Conservation (phyloP, 92 coral and sea anemone species). For the Muricea muricata region DNA sequence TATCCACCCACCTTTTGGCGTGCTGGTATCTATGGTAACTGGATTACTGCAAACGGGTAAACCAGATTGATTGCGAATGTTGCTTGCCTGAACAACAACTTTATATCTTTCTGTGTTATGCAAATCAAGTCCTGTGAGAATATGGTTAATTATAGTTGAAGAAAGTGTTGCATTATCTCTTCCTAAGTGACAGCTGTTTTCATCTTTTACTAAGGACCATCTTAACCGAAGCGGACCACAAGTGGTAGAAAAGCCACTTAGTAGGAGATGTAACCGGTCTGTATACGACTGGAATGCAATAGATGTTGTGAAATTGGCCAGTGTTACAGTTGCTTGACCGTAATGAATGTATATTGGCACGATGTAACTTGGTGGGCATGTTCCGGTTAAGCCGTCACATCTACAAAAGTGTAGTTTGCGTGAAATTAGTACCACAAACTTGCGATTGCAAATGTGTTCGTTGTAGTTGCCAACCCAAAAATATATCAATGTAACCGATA, state of each 20-base stretch:
- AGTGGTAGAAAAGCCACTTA: conserved; percentile 66
- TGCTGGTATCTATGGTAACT: conserved; percentile 83
- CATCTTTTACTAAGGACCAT: conserved; percentile 72
- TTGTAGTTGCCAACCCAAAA: too few species aligned
- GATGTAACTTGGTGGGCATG: conserved; percentile 79
- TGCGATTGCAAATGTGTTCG: too few species aligned
- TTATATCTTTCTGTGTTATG: conserved; percentile 72
- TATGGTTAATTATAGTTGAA: conserved; percentile 45
- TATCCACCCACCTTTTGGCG: conserved; percentile 90
- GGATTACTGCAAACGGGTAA: conserved; percentile 74
- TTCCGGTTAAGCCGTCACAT: conserved; percentile 86
- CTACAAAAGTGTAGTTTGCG: conserved; percentile 36
- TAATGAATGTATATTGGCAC: conserved; percentile 67
- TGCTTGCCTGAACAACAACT: conserved; percentile 75
- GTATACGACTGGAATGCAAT: conserved; percentile 73
- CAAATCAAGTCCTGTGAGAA: conserved; percentile 70
- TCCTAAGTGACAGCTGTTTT: conserved; percentile 55
- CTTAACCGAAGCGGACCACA: conserved; percentile 76
- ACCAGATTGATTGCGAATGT: conserved; percentile 66
- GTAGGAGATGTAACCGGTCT: conserved; percentile 65
- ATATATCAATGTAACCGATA: too few species aligned
- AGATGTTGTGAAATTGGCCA: conserved; percentile 53
- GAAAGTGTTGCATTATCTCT: conserved; percentile 41
- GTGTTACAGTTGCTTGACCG: conserved; percentile 73
- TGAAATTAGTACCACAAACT: too few species aligned